Evolutionary conservation across 2,113 vertebrate species (phyloP), one percentile per base, ranked within the genome.

Genomic region (Zapus hudsonius): DNA sequence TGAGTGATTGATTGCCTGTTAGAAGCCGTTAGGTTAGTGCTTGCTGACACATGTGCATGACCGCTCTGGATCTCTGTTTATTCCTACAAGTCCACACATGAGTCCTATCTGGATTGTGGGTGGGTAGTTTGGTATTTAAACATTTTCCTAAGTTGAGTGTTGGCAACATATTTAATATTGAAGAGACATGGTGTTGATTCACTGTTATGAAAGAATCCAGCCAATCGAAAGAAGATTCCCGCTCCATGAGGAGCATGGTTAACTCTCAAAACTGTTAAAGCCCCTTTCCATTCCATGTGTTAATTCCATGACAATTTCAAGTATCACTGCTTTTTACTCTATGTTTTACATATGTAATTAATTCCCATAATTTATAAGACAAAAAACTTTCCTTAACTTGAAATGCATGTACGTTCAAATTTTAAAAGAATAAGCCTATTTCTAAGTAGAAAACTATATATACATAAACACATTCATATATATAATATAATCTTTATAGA

Each of bases 121-220:
- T 90, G 20, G 61, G 79, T 63, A 82, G 55, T 89, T 55, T 79
- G 38, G 90, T 31, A 63, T 84, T 92, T 91, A 63, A 47, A 84
- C 84, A 72, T 74, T 94, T 94, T 89, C 63, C 69, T 89, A 74
- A n/a, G 82, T 87, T 87, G 89, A 52, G 57, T 91, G 78, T 89
- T 84, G 22, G 29, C 63, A 76, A 86, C 38, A 27, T 61, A 47
- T 33, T 75, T 84, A 89, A 38, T 82, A 52, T 87, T 76, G 38
- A 87, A 90, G 44, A 25, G 31, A 40, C 66, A 16, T 31, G 94
- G 40, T 64, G 74, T 27, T 38, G 73, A 74, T 92, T 93, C 64
- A 90, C 72, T 59, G 13, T 84, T 87, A 36, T n/a, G 66, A 96
- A 92, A 93, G 55, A 91, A 92, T 90, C 63, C 83, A 93, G 47